Percentiles rank a stretch among this genome's conserved stretches.
These are phyloP conservation scores for Nematopogon swammerdamellus DNA, from an alignment of 2,888 invertebrate genomes.

Conservation along the genomic window DNA sequence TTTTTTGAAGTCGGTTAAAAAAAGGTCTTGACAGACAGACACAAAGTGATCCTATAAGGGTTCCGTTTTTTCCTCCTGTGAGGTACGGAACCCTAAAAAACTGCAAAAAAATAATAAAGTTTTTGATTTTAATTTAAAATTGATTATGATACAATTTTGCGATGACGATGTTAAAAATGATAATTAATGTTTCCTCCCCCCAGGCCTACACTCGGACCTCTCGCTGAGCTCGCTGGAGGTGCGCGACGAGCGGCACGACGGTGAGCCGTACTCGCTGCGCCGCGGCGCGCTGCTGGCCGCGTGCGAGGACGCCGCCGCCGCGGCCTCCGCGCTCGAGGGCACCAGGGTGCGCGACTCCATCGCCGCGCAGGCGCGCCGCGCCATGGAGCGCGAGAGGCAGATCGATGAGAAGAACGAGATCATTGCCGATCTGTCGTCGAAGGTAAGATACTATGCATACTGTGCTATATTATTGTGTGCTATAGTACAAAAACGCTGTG, in stretches of 20 bases:
- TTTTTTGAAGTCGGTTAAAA: no score
- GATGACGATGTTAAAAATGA: no score
- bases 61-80: no score
- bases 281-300: conserved; percentile 66
- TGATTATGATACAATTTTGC: no score
- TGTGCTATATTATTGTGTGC: no score
- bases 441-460: conserved; percentile 61
- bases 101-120: no score
- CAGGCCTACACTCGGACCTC: conserved; percentile 68
- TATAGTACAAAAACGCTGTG: no score
- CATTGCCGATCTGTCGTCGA: conserved; percentile 76
- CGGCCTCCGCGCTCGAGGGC: conserved; percentile 71
- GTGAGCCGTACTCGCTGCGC: conserved; percentile 41
- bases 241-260: conserved; percentile 18
- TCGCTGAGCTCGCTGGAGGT: conserved; percentile 61
- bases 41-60: no score
- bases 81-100: no score
- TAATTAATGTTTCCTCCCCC: no score
- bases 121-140: no score
- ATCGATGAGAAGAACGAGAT: conserved; percentile 76
- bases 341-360: conserved; percentile 73
- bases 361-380: conserved; percentile 71
- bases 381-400: conserved; percentile 76
- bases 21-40: no score
- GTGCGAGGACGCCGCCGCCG: conserved; percentile 71